These are phyloP conservation scores for Gymnopithys bicolor DNA, from an alignment of 2,797 vertebrate genomes.

Conservation along the genomic window DNA sequence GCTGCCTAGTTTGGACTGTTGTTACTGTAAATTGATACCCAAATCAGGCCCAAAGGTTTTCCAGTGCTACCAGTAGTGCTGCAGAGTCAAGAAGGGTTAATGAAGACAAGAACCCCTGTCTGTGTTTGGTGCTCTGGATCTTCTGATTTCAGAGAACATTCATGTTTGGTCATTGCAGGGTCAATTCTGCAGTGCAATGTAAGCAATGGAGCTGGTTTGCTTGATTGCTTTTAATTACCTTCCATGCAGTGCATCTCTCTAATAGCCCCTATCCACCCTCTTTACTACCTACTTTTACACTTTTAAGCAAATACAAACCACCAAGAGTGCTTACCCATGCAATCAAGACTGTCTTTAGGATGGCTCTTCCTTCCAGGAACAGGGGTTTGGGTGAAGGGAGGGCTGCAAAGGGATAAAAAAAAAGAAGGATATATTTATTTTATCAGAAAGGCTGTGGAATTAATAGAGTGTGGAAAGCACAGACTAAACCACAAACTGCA, in stretches of 20 bases:
- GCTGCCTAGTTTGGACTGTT: background rate
- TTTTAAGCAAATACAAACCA: background rate
- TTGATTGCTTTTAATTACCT: background rate
- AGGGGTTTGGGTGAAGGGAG: constrained; percentile 70
- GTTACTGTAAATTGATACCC: background rate
- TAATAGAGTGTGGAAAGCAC: background rate
- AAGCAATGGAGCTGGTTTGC: background rate
- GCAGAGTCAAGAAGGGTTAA: background rate
- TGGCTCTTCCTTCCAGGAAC: constrained; percentile 73
- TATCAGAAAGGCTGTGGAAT: background rate
- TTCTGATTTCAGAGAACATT: background rate
- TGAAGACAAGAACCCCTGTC: background rate
- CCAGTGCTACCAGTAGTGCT: background rate
- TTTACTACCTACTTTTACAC: background rate
- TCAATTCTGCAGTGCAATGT: background rate
- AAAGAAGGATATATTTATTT: background rate
- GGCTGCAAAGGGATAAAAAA: constrained; percentile 41
- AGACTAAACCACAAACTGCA: background rate
- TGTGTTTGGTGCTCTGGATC: background rate
- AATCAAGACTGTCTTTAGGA: constrained; percentile 70
- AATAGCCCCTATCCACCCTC: background rate
- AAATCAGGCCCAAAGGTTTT: background rate
- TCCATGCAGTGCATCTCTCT: background rate
- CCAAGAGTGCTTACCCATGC: constrained; percentile 66
- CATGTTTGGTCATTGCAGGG: background rate